Percentiles rank a stretch among this genome's conserved stretches.
phyloP scores from a whole-genome alignment of 2,797 vertebrate species.

The Sciurus vulgaris region DNA sequence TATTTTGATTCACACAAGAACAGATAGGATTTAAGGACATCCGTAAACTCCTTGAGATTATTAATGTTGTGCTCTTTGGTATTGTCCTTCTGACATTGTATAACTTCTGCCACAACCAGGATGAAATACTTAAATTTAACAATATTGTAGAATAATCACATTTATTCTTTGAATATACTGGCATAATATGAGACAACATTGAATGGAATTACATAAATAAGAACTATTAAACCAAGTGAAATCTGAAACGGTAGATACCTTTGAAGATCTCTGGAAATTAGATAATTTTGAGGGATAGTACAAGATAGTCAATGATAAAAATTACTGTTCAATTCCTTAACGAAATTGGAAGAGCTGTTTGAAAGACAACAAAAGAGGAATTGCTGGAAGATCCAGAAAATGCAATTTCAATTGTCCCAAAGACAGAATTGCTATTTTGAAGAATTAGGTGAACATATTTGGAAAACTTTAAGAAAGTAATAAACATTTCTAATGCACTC shows the following conservation, averaged over 20 bases:
- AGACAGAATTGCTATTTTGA: not conserved
- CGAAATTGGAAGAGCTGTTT: not conserved
- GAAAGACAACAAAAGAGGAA: not conserved
- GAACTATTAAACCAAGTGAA: not conserved
- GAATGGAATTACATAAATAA: not conserved
- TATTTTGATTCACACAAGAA: not conserved
- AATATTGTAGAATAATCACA: not conserved
- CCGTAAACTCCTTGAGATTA: not conserved
- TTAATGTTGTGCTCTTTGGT: not conserved
- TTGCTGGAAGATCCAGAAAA: not conserved
- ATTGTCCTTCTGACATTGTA: not conserved
- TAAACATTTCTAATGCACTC: not conserved
- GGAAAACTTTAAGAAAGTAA: not conserved
- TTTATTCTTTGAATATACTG: not conserved
- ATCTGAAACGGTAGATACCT: not conserved
- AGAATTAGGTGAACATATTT: not conserved
- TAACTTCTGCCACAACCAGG: not conserved
- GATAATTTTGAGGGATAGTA: no score
- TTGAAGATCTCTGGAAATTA: not conserved
- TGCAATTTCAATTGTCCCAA: not conserved
- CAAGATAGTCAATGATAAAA: not conserved
- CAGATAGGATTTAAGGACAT: not conserved
- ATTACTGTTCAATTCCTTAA: not conserved
- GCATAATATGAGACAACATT: not conserved
- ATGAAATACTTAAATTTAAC: not conserved